These are phyloP conservation scores for Thaumatotibia leucotreta DNA, from an alignment of 1,140 invertebrate species.

Conservation along the genomic window DNA sequence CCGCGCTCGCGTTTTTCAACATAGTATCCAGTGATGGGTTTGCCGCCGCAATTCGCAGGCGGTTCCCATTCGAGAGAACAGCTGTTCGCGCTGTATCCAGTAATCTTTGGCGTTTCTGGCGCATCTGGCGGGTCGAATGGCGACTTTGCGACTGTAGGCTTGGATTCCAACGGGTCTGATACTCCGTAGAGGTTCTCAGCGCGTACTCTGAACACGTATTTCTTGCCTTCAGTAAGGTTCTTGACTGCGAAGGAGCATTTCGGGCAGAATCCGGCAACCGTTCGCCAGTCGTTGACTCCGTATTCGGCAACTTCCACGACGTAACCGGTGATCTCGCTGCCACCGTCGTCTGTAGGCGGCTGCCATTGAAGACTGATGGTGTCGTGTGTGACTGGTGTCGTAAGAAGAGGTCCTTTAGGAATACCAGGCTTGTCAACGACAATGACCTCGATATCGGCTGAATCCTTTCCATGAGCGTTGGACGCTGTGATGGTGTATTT, in stretches of 20 bases:
- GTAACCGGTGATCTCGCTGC: conserved; percentile 96
- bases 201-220: conserved; percentile 96
- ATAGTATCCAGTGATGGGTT: conserved; percentile 96
- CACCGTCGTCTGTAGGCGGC: conserved; percentile 95
- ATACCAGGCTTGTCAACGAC: conserved; percentile 93
- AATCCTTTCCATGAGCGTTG: conserved; percentile 94
- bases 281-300: conserved; percentile 90
- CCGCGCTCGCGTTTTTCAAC: conserved; percentile 96
- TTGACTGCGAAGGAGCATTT: conserved; percentile 93
- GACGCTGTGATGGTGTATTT: conserved; percentile 93
- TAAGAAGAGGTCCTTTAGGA: conserved; percentile 92
- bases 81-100: conserved; percentile 92
- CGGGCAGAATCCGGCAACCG: conserved; percentile 93
- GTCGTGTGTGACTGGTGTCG: conserved; percentile 85
- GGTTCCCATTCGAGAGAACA: conserved; percentile 95
- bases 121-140: conserved; percentile 98
- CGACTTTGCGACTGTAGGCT: conserved; percentile 93
- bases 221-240: conserved; percentile 94
- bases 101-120: conserved; percentile 94
- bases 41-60: conserved; percentile 93
- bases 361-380: conserved; percentile 95
- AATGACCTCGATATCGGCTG: conserved; percentile 94
- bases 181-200: conserved; percentile 98
- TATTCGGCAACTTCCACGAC: conserved; percentile 93
- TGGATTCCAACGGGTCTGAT: conserved; percentile 95